Percentiles rank a stretch among this genome's conserved stretches.
These are phyloP conservation scores for Brevimyrus niger DNA, from an alignment of 2,113 vertebrate species.

Conservation along the genomic window DNA sequence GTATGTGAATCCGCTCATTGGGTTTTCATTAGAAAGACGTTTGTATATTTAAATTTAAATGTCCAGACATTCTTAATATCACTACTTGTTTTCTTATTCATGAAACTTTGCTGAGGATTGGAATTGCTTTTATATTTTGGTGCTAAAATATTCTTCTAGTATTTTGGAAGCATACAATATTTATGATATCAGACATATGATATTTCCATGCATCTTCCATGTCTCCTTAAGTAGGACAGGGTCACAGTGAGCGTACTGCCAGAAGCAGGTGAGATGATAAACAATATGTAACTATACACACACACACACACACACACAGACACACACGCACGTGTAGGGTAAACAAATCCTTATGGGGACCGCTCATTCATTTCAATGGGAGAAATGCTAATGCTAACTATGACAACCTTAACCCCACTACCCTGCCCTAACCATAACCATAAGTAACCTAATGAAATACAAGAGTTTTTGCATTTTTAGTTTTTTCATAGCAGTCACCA, in stretches of 20 bases:
- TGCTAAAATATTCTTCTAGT: neutral
- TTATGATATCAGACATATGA: neutral
- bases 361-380: too few species aligned
- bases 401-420: too few species aligned
- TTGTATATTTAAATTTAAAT: conserved; percentile 2
- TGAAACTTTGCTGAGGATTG: neutral
- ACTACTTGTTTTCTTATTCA: neutral
- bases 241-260: neutral
- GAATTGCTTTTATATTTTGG: neutral
- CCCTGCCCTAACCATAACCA: too few species aligned
- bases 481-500: too few species aligned
- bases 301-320: neutral
- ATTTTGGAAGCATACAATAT: neutral
- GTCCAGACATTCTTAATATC: neutral
- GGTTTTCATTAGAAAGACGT: neutral
- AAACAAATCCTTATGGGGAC: too few species aligned
- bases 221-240: neutral
- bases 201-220: neutral
- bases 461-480: too few species aligned
- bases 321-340: too few species aligned
- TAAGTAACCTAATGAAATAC: too few species aligned
- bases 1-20: neutral
- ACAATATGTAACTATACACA: neutral
- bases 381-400: too few species aligned
- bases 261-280: neutral